These are phyloP conservation scores for Girardia tigrina DNA, from an alignment of 2,888 invertebrate species.

Conservation along the genomic window DNA sequence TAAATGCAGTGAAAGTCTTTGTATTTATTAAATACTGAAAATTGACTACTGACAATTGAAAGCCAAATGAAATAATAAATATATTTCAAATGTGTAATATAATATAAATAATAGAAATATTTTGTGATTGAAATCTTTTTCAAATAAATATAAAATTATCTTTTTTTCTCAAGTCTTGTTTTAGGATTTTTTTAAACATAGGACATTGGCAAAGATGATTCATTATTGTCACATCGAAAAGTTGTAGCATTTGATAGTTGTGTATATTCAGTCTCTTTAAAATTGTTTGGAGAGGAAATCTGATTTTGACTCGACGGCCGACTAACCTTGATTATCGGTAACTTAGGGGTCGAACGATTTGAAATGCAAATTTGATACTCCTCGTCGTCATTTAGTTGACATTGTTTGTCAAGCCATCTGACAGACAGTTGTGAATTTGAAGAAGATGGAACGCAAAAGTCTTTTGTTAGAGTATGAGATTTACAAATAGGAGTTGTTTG, in stretches of 20 bases:
- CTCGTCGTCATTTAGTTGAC: not conserved
- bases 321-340: slow-evolving; percentile 12
- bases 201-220: slow-evolving; percentile 3
- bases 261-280: not conserved
- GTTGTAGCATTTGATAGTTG: slow-evolving; percentile 6
- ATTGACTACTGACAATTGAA: too few species aligned
- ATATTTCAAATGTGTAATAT: not conserved
- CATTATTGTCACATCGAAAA: not conserved
- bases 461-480: not conserved
- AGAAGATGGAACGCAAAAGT: not conserved
- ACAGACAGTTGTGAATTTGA: slow-evolving; percentile 19
- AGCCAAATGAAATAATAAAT: too few species aligned
- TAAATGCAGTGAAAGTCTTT: too few species aligned
- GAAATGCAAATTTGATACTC: slow-evolving; percentile 17
- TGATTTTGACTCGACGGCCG: not conserved
- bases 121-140: not conserved
- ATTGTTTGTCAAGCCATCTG: slow-evolving; percentile 1
- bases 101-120: not conserved
- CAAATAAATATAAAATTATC: not conserved
- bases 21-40: too few species aligned
- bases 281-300: not conserved
- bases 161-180: not conserved
- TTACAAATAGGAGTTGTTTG: not conserved
- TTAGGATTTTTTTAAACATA: not conserved
- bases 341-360: not conserved